Evolutionary conservation across 2,888 invertebrate species (phyloP).

Genomic region (Rhopalosiphum nymphaeae): DNA sequence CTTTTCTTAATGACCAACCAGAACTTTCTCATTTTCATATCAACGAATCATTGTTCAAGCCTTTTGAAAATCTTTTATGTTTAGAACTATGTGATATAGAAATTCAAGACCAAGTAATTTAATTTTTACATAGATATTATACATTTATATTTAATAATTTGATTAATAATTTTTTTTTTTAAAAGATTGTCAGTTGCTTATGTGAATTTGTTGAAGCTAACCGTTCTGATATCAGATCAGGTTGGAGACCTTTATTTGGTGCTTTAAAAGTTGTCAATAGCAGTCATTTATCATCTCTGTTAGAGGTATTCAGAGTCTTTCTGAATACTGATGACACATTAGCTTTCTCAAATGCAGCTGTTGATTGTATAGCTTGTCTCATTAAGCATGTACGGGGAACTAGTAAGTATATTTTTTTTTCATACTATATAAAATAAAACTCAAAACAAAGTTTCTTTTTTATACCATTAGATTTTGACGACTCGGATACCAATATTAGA

Average conservation of each 20-base stretch:
- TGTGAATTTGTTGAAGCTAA: conserved; percentile 97
- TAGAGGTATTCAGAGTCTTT: conserved; percentile 95
- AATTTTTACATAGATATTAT: conserved; percentile 15
- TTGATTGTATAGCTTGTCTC: conserved; percentile 93
- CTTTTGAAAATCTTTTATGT: conserved; percentile 94
- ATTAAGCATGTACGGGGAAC: conserved; percentile 81
- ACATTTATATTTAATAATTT: not conserved
- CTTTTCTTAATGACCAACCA: conserved; percentile 86
- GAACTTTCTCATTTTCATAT: conserved; percentile 95
- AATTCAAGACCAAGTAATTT: conserved; percentile 81
- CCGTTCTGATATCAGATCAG: conserved; percentile 91
- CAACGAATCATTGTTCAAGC: conserved; percentile 93
- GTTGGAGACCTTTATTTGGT: conserved; percentile 96
- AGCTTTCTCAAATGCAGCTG: conserved; percentile 93
- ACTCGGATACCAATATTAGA: conserved; percentile 70
- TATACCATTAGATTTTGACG: conserved; percentile 60
- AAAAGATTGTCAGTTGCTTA: conserved; percentile 92
- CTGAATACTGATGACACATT: conserved; percentile 92
- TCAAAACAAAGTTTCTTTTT: not conserved
- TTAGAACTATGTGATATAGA: conserved; percentile 93
- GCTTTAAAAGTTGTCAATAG: conserved; percentile 84
- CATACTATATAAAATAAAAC: not conserved
- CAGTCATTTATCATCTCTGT: conserved; percentile 79
- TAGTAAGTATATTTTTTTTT: conserved; percentile 66
- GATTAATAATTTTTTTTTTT: conserved; percentile 40